Evolutionary conservation across 2,888 invertebrate species (phyloP), one percentile per base, ranked within the genome.

Genomic region (Lathronympha strigana): DNA sequence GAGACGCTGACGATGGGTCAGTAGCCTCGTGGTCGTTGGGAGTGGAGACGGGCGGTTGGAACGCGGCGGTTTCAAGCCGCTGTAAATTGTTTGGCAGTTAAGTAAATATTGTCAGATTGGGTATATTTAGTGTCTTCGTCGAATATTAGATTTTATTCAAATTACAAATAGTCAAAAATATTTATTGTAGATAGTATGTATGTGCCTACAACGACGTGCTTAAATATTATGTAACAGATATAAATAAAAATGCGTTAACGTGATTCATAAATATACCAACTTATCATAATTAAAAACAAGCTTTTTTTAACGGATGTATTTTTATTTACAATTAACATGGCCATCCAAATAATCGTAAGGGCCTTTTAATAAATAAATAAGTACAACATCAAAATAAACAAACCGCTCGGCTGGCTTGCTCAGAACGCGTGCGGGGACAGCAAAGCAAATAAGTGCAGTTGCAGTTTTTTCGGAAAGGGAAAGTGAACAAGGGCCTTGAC

Each of bases 401-500:
- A 38, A 28, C n/a, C 61, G 54, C 54, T 15, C 54, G 54, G 61
- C 47, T 66, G 61, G 19, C 36, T 3, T 15, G 33, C 9, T 1
- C 53, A 28, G 31, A 61, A 40, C 61, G 66, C 53, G 38, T 53
- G 53, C 64, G 58, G 51, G 63, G 43, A 62, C 53, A 15, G 43
- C 43, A 51, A 45, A 53, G 43, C 45, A 54, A 66, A 66, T 66
- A 66, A 66, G 66, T 66, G 66, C 61, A 66, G 53, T 66, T 66
- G 66, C 61, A 66, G 53, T 66, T 66, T 66, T 62, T 62, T 49
- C 38, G 33, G 28, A 61, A 67, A 68, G 68, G 61, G 68, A 70
- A 70, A 70, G 70, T 70, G 55, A 47, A 55, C 47, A 31, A 45
- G 53, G 60, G 54, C 68, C 70, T 70, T 70, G 70, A 68, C 70